phyloP scores from a whole-genome alignment of 2,113 vertebrate genomes.

The Baryphthengus martii region DNA sequence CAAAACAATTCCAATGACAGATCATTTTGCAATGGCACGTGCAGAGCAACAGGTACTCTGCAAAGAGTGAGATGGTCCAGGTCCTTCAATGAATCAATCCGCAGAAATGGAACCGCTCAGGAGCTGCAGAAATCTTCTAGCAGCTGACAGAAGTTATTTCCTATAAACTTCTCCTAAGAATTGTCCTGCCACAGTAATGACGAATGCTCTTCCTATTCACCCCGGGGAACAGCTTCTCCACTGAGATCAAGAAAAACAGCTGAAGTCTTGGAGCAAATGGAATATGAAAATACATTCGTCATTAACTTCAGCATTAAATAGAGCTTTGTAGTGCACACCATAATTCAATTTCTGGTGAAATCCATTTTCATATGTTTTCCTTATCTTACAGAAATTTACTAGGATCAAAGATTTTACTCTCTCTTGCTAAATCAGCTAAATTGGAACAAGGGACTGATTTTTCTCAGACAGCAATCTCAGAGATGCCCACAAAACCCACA shows the following conservation, averaged over 20 bases:
- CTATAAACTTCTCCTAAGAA: not conserved
- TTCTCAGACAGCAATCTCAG: not conserved
- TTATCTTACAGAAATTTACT: not conserved
- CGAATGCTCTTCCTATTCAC: not conserved
- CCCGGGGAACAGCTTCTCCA: not conserved
- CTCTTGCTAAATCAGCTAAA: not conserved
- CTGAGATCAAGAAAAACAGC: not conserved
- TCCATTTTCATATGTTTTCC: not conserved
- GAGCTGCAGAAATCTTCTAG: not conserved
- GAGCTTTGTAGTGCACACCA: not conserved
- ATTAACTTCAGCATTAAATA: not conserved
- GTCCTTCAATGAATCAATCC: not conserved
- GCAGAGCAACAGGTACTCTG: not conserved
- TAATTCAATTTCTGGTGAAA: not conserved
- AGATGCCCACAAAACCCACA: not conserved
- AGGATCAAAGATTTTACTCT: not conserved
- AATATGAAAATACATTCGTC: not conserved
- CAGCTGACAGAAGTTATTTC: not conserved
- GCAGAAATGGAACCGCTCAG: not conserved
- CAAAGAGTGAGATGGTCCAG: not conserved
- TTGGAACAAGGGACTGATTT: not conserved
- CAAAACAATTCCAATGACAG: not conserved
- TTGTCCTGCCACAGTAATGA: not conserved
- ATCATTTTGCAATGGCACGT: not conserved
- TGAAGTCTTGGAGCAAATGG: not conserved